phyloP scores from a whole-genome alignment of 2,113 vertebrate genomes.

The Halichoeres trimaculatus region DNA sequence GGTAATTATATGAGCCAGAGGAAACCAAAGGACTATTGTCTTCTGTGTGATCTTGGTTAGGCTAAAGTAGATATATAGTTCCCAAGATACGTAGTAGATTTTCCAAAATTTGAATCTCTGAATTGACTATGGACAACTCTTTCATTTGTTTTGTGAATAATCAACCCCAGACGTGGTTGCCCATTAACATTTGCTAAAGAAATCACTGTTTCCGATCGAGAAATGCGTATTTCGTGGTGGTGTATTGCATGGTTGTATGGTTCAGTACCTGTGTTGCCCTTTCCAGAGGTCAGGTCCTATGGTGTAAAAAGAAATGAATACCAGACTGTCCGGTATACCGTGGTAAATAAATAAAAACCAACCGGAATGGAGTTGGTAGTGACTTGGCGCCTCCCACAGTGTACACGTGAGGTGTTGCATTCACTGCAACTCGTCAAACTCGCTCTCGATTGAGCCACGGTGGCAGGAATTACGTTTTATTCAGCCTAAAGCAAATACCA shows the following conservation, averaged over 20 bases:
- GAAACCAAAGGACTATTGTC: background rate
- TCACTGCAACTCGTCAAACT: constrained; percentile 15
- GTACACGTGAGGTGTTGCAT: constrained; percentile 1
- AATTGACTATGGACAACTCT: background rate
- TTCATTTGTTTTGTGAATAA: no score
- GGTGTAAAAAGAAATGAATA: background rate
- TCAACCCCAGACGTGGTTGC: no score
- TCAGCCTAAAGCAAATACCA: no score
- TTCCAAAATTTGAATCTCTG: background rate
- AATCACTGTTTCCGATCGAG: no score
- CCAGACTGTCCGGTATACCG: background rate
- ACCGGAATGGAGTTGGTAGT: background rate
- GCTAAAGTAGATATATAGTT: background rate
- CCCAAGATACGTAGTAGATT: background rate
- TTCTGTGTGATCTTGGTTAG: background rate
- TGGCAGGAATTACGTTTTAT: no score
- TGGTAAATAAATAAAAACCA: background rate
- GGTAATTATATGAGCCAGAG: background rate
- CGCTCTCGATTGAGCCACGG: no score
- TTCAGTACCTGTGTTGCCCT: constrained; percentile 58
- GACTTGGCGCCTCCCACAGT: background rate
- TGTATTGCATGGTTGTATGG: background rate
- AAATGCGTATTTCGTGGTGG: no score
- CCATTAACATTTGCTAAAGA: background rate
- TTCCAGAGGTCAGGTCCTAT: constrained; percentile 11